Percentiles rank a stretch among this genome's conserved stretches.
Evolutionary conservation across 2,797 vertebrate genomes (phyloP).

Genomic region (Characodon lateralis): DNA sequence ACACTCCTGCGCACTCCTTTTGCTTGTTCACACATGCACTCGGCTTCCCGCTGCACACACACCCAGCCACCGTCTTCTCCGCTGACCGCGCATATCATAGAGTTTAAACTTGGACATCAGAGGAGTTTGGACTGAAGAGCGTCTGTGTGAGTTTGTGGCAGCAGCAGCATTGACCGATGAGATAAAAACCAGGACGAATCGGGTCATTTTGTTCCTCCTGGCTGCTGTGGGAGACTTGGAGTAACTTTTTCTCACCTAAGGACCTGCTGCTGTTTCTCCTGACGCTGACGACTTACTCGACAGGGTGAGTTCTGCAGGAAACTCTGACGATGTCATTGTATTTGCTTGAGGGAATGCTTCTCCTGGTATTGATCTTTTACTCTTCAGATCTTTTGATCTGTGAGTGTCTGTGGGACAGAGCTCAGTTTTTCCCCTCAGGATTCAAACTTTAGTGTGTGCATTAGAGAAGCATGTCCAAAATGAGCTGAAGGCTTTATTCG

Average conservation of each 20-base stretch:
- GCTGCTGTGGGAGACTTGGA: constrained; percentile 15
- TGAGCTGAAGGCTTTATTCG: constrained; percentile 12
- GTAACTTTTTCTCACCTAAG: constrained; percentile 27
- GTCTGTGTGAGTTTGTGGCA: background rate
- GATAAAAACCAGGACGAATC: constrained; percentile 19
- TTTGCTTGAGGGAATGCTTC: constrained; percentile 18
- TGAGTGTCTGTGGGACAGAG: background rate
- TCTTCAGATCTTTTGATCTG: constrained; percentile 26
- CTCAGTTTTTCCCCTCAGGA: constrained; percentile 17
- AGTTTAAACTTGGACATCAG: constrained; percentile 11
- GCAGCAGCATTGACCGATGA: constrained; percentile 24
- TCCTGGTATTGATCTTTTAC: constrained; percentile 31
- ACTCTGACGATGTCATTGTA: background rate
- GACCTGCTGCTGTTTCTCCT: constrained; percentile 35
- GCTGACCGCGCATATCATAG: constrained; percentile 37
- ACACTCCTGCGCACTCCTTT: constrained; percentile 47
- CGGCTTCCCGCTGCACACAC: constrained; percentile 52
- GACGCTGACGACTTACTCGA: constrained; percentile 48
- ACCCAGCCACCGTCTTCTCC: constrained; percentile 24
- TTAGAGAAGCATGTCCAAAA: constrained; percentile 38
- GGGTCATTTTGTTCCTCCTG: constrained; percentile 4
- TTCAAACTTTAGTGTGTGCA: constrained; percentile 26
- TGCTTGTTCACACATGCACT: constrained; percentile 74
- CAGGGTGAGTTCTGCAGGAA: constrained; percentile 71
- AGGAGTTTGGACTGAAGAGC: background rate